Conservation (phyloP, 2,797 vertebrate species). For the Parotocinclus haroldoi region DNA sequence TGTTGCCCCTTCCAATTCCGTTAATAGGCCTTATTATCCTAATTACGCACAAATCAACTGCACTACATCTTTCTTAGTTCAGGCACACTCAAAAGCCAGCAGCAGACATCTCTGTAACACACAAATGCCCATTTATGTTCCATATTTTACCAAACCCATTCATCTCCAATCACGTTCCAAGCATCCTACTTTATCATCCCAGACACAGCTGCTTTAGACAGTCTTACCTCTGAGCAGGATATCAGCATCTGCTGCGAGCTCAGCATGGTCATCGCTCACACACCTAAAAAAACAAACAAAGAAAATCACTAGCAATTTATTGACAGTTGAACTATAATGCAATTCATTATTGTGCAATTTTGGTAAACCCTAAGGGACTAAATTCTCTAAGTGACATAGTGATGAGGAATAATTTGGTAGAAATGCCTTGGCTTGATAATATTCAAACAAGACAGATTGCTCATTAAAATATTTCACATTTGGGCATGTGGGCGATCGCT, state of each 20-base stretch:
- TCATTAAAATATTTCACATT: conserved; percentile 81
- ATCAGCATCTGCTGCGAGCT: not conserved
- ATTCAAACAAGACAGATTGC: conserved; percentile 73
- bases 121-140: not conserved
- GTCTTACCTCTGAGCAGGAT: conserved; percentile 13
- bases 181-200: not conserved
- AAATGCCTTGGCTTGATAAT: conserved; percentile 51
- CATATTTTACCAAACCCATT: not conserved
- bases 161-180: not conserved
- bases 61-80: not conserved
- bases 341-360: conserved; percentile 20
- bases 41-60: too few species aligned
- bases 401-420: conserved; percentile 40
- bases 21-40: too few species aligned
- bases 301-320: conserved; percentile 9
- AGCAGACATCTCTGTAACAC: not conserved
- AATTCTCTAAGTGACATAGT: conserved; percentile 30
- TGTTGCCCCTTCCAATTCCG: too few species aligned
- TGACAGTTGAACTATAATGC: conserved; percentile 15
- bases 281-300: conserved; percentile 12
- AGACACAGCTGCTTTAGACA: not conserved
- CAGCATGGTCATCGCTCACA: not conserved
- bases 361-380: conserved; percentile 30
- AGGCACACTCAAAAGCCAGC: not conserved
- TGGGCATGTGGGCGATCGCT: conserved; percentile 72